A percentile compares a stretch with the other conserved stretches of the same genome.
Evolutionary conservation across 2,797 vertebrate genomes (phyloP).

Genomic region (Paratrypauchen microcephalus): DNA sequence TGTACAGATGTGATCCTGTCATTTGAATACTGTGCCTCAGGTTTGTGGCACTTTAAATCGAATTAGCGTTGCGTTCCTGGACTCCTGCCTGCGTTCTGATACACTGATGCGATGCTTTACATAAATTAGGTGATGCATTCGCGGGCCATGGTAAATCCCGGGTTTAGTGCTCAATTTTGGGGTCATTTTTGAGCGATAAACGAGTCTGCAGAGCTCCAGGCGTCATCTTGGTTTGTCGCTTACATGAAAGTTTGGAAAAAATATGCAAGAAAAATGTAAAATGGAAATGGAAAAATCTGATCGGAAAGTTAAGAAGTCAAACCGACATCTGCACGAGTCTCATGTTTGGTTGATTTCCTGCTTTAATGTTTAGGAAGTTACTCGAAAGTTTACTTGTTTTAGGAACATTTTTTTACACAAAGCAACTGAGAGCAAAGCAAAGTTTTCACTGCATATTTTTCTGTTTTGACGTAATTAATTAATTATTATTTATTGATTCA

Average conservation of each 20-base stretch:
- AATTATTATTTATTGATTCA: no score
- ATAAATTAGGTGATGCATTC: constrained; percentile 4
- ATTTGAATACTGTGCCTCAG: constrained; percentile 69
- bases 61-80: constrained; percentile 21
- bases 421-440: no score
- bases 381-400: no score
- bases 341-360: neutral
- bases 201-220: neutral
- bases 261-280: neutral
- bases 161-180: neutral
- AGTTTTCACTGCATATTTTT: no score
- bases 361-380: no score
- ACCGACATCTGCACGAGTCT: neutral
- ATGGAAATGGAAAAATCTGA: constrained; percentile 1
- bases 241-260: constrained; percentile 1
- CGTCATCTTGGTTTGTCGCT: neutral
- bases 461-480: no score
- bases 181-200: constrained; percentile 4
- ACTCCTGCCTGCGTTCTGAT: neutral
- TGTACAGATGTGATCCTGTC: constrained; percentile 23
- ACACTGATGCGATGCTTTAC: constrained; percentile 3
- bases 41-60: constrained; percentile 75
- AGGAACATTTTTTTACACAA: no score
- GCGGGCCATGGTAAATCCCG: constrained; percentile 1
- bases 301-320: neutral